Base-by-base conservation (phyloP, 1,140 invertebrate species). In the Heliothis virescens region DNA sequence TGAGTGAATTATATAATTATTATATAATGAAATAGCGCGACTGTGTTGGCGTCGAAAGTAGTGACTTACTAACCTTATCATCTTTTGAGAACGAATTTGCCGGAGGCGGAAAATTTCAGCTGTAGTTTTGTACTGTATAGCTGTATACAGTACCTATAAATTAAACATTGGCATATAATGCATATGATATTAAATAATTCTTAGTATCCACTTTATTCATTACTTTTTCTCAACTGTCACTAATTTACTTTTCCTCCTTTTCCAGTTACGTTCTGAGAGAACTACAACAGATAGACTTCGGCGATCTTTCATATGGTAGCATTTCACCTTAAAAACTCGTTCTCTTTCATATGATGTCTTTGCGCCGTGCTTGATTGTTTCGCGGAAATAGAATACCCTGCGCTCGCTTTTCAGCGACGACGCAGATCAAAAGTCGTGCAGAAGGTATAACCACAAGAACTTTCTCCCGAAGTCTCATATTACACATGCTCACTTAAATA, bases 251-350 rank as follows among this genome's bases (percentile, higher is more conserved):
- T 65, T 16, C 41, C 72, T 29, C 80, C 63, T 85, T 48, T 92
- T 95, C 21, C 91, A 97, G 97, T 87, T 96, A 96, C 75, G 96
- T 97, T 16, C 95, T n/a, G n/a, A n/a, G 97, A 85, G 97, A n/a
- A 97, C 82, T 94, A 95, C 55, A n/a, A 97, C 96, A 9, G 90
- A 93, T 3, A 97, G 96, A n/a, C 85, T 97, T 96, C 91, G n/a
- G 95, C 96, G 10, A 95, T n/a, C 96, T 10, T 97, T 96, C 83
- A 96, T n/a, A n/a, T n/a, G n/a, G n/a, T n/a, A n/a, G n/a, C n/a
- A n/a, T n/a, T 97, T 80, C 97, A 97, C 89, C 95, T 96, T 3
- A 97, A 97, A 89, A 97, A 96, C n/a, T n/a, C 55, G 92, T 95
- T 1, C 94, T 97, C 74, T n/a, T n/a, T n/a, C n/a, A n/a, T n/a